These are phyloP conservation scores for Synergus umbraculus DNA, from an alignment of 2,888 invertebrate species.

Conservation along the genomic window DNA sequence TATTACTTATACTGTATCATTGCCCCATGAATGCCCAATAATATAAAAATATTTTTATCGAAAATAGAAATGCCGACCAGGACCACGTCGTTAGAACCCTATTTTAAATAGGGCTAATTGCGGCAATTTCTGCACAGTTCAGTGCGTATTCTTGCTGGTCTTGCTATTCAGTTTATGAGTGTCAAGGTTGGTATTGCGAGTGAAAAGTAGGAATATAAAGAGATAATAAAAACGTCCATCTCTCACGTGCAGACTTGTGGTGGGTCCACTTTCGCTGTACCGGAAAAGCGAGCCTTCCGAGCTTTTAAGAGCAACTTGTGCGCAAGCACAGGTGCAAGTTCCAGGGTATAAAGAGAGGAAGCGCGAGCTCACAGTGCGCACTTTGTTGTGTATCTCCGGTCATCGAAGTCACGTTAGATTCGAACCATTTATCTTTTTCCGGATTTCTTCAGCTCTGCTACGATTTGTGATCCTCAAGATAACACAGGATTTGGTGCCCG, in stretches of 20 bases:
- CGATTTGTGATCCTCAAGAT: constrained; percentile 6
- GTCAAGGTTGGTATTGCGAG: background rate
- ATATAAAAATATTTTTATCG: no score
- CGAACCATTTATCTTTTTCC: constrained; percentile 42
- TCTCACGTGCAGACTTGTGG: constrained; percentile 33
- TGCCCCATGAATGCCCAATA: no score
- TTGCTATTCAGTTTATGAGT: background rate
- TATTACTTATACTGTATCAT: no score
- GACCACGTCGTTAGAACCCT: no score
- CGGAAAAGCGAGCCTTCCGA: constrained; percentile 39
- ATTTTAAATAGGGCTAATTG: no score
- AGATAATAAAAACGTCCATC: background rate
- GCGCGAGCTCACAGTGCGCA: constrained; percentile 69
- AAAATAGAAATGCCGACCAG: no score
- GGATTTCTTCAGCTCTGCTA: constrained; percentile 13
- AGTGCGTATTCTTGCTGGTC: no score
- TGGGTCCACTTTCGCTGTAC: constrained; percentile 32
- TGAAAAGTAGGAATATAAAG: background rate
- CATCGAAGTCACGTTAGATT: constrained; percentile 48
- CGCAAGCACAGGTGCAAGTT: constrained; percentile 73
- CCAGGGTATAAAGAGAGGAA: constrained; percentile 72
- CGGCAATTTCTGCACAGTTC: no score
- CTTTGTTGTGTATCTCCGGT: constrained; percentile 68
- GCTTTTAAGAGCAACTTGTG: constrained; percentile 56
- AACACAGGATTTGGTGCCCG: constrained; percentile 2